phyloP scores from a whole-genome alignment of 2,888 invertebrate genomes.

The Pristionchus japonicus region DNA sequence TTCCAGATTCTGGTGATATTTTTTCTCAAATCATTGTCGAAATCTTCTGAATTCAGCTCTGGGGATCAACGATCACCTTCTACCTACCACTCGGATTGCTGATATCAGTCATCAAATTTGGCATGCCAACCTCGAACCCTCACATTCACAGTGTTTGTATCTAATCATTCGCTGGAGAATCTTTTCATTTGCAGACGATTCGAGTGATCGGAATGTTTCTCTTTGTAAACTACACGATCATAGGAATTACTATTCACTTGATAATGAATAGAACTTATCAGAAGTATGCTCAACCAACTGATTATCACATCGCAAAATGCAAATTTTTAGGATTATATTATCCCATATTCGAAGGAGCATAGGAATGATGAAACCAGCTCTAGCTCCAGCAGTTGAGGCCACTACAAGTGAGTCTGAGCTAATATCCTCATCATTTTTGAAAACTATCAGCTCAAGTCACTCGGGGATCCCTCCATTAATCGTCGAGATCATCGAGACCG shows the following conservation, averaged over 20 bases:
- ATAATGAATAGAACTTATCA: neutral
- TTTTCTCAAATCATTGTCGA: neutral
- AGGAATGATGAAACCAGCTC: neutral
- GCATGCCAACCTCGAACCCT: neutral
- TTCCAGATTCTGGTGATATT: neutral
- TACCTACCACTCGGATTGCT: neutral
- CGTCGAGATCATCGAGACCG: no score
- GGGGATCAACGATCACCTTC: neutral
- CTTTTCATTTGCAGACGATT: neutral
- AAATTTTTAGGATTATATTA: neutral
- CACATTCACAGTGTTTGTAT: neutral
- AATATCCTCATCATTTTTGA: neutral
- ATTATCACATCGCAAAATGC: neutral
- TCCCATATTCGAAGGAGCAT: neutral
- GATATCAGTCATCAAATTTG: neutral
- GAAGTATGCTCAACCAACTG: neutral
- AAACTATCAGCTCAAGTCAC: no score
- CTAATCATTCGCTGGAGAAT: neutral
- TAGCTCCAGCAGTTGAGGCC: neutral
- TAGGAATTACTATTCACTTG: neutral
- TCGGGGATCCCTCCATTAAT: no score
- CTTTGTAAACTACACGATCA: neutral
- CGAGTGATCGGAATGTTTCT: neutral
- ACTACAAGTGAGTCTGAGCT: neutral
- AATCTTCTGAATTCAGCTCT: neutral